Conservation (phyloP, 2,888 invertebrate genomes). For the Drosophila fungiperda region DNA sequence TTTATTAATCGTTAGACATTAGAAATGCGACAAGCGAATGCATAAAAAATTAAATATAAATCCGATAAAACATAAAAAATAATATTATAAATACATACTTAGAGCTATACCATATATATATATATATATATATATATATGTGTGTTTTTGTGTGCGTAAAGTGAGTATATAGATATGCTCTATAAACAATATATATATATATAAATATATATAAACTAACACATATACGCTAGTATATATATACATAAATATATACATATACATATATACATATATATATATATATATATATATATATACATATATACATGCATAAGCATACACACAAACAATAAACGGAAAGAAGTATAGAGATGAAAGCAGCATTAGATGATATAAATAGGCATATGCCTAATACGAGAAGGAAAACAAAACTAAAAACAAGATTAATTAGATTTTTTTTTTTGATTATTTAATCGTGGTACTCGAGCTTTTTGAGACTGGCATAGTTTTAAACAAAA, state of each 20-base stretch:
- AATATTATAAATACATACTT: constrained; percentile 20
- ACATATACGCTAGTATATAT: constrained; percentile 15
- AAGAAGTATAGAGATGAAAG: background rate
- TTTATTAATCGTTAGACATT: constrained; percentile 64
- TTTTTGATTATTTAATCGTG: constrained; percentile 59
- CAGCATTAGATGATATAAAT: constrained; percentile 15
- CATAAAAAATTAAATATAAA: constrained; percentile 26
- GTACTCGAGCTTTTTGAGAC: constrained; percentile 86
- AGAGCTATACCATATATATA: constrained; percentile 24
- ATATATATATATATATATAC: constrained; percentile 25
- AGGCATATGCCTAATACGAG: constrained; percentile 8
- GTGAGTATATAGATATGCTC: constrained; percentile 5
- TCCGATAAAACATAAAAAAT: constrained; percentile 20
- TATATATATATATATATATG: constrained; percentile 12
- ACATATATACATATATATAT: constrained; percentile 29
- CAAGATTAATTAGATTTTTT: constrained; percentile 4
- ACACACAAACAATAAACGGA: constrained; percentile 26
- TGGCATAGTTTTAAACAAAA: constrained; percentile 85
- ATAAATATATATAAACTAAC: constrained; percentile 4
- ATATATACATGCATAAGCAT: constrained; percentile 15
- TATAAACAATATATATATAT: background rate
- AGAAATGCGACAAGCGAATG: constrained; percentile 60
- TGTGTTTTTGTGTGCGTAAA: constrained; percentile 19
- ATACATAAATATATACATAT: constrained; percentile 27
- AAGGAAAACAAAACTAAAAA: constrained; percentile 10